Base-by-base conservation (phyloP, 2,797 vertebrate genomes). In the Sebastes diploproa region DNA sequence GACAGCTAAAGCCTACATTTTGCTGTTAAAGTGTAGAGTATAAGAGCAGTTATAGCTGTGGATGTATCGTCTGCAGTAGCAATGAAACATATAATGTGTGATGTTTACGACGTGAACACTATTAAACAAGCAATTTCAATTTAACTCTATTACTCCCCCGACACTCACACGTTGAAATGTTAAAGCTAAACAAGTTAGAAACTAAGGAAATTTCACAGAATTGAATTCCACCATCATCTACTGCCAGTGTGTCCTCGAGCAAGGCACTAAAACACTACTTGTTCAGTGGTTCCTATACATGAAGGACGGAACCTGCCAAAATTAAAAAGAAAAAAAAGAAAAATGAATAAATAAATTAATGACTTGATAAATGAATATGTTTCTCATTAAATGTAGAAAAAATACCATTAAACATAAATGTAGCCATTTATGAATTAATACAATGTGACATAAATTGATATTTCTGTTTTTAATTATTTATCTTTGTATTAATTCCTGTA, bases 141-240 rank as follows among this genome's bases (percentile, higher is more conserved):
- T 73, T 71, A n/a, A 32, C 22, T 64, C 46, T 13, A 62, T 29
- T 14, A 5, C 52, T 50, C 54, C 59, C 30, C 29, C 1, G n/a
- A 64, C 34, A 18, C 61, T 13, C 14, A 38, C 56, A 32, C 46
- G 34, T 16, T 42, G 38, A 56, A 56, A 25, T 29, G 25, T 66
- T 32, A 13, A 72, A 71, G 72, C 63, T 22, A 52, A 82, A 80
- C 22, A 5, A 73, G 27, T 22, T 13, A 46, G 14, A 71, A 5
- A 20, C 50, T 29, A 6, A 2, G 36, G 42, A 27, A 5, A 59
- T 32, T 18, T 63, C 10, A 58, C 61, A 54, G 2, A 56, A 29
- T 10, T 62, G 0, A 74, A 34, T 25, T 34, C 13, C 23, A 12
- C 25, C 23, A 68, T 2, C 14, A 4, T 52, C 32, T 46, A 29